These are phyloP conservation scores for Sula dactylatra DNA, from an alignment of 2,113 vertebrate genomes.

Conservation along the genomic window DNA sequence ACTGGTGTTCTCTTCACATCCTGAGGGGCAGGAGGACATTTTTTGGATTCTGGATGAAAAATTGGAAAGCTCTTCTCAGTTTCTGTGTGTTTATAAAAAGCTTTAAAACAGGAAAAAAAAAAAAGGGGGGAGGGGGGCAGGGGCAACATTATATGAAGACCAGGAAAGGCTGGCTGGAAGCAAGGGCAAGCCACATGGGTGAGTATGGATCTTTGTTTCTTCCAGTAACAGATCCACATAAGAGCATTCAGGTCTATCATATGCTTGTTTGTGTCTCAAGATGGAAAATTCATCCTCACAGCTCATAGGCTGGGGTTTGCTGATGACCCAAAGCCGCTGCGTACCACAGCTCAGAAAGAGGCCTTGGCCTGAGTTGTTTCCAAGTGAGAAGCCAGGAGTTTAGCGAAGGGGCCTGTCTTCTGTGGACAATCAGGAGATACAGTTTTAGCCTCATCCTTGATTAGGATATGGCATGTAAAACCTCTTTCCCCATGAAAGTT, in stretches of 20 bases:
- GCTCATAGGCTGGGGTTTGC: not conserved
- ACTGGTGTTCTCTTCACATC: fast-evolving
- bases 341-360: not conserved
- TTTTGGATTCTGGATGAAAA: not conserved
- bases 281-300: not conserved
- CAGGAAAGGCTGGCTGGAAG: not conserved
- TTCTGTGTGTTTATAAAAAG: not conserved
- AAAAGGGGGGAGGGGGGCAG: too few relatives aligned
- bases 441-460: not conserved
- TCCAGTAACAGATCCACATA: not conserved
- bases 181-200: not conserved
- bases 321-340: not conserved
- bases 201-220: not conserved
- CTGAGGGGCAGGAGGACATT: not conserved
- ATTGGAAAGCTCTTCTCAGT: not conserved
- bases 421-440: not conserved
- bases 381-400: not conserved
- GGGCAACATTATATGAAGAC: not conserved
- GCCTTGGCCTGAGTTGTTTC: not conserved
- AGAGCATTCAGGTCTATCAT: not conserved
- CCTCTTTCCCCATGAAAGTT: not conserved
- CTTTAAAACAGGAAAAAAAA: not conserved
- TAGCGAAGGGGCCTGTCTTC: not conserved
- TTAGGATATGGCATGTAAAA: not conserved
- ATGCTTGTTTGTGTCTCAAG: not conserved